Base-by-base conservation (phyloP, 2,113 vertebrate genomes). In the Catharus bicknelli region DNA sequence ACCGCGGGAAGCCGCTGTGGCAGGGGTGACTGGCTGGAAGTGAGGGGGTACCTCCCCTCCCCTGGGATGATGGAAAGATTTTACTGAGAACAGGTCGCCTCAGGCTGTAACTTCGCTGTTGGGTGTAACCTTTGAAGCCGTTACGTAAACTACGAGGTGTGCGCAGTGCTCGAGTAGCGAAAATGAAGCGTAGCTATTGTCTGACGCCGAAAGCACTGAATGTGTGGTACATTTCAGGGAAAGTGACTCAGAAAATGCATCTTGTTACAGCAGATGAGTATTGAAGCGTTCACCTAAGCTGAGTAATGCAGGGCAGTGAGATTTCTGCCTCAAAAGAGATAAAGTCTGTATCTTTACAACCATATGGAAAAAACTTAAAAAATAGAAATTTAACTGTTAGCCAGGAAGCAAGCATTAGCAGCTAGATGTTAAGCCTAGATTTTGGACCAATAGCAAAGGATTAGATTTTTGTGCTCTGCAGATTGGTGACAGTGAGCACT, bases 1-100 rank as follows among this genome's bases (percentile, higher is more conserved):
- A 0, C 0, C 13, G 1, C 7, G 8, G n/a, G 1, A 54, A 29
- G 23, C 14, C 16, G 0, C 50, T 3, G 0, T 10, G 7, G 2
- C 23, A 2, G 21, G 12, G 20, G 27, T 23, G 42, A 4, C 21
- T 4, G 62, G 15, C 32, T 13, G 48, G 4, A 25, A 29, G 58
- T 11, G 76, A 30, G 63, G 16, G 4, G 13, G 0, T 11, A 0
- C 21, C 27, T 50, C 16, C 25, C 10, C 13, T 13, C 3, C 61
- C 16, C 27, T 15, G 45, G 4, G 5, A 47, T 13, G 16, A 13
- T 30, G 6, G 18, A 2, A n/a, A 3, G 1, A 21, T 23, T 53
- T 7, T 21, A 13, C 13, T 69, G 10, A 3, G 17, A 68, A 18
- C 3, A 8, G 8, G 3, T 76, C 3, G 62, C 75, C 58, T 53